Evolutionary conservation across 2,113 vertebrate genomes (phyloP).

Genomic region (Psilopogon haemacephalus): DNA sequence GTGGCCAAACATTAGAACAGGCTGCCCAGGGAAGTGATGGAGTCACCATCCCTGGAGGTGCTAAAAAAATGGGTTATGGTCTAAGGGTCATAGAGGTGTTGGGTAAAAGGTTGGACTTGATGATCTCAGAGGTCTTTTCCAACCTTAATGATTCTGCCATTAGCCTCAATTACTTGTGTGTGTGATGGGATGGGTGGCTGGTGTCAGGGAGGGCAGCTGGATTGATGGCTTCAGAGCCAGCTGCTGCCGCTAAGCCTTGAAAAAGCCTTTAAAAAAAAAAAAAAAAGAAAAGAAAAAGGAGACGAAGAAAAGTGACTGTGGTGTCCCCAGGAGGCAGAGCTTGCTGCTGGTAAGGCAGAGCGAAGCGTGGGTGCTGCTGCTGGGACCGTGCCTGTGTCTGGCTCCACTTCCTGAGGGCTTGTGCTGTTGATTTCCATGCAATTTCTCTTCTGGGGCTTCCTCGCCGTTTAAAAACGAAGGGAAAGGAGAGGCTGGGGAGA

Average conservation of each 20-base stretch:
- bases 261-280: not conserved
- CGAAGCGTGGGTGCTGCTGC: not conserved
- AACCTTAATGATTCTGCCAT: too few species aligned
- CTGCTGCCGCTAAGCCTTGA: not conserved
- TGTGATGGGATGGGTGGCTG: fast-evolving
- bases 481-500: not conserved
- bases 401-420: not conserved
- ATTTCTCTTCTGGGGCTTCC: not conserved
- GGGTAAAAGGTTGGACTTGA: too few species aligned
- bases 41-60: too few species aligned
- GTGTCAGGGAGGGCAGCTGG: not conserved
- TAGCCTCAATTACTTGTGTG: fast-evolving
- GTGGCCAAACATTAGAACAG: too few species aligned
- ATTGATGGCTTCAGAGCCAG: not conserved
- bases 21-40: too few species aligned
- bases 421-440: not conserved
- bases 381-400: not conserved
- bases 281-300: fast-evolving
- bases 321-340: not conserved
- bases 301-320: fast-evolving
- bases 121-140: too few species aligned
- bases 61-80: too few species aligned
- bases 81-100: too few species aligned
- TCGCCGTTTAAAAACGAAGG: fast-evolving
- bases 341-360: not conserved